Evolutionary conservation across 2,888 invertebrate species (phyloP), one percentile per base, ranked within the genome.

Genomic region (Malthinus flaveolus): DNA sequence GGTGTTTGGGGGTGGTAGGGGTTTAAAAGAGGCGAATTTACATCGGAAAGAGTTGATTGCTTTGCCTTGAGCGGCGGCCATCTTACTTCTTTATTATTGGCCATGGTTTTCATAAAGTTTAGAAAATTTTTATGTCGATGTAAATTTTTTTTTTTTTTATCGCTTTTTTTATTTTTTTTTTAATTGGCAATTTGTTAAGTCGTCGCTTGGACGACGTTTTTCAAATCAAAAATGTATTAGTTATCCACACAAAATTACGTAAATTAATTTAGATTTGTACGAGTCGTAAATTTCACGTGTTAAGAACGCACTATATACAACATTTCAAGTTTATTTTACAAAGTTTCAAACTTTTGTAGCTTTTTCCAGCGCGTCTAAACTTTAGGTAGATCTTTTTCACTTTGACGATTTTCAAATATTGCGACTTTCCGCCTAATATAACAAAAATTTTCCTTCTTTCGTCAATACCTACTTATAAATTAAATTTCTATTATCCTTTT

Each of bases 11-110:
- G 72, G 72, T 71, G 71, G 70, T 63, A 59, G 70, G 71, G 68
- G 59, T 67, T 72, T 71, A 66, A 73, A 69, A 70, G 73, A 72
- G 72, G 69, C 68, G 75, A 76, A 78, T 77, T 75, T 76, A 75
- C 76, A 76, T 76, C 74, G 76, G 75, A 76, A 77, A 76, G 76
- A 77, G 76, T 76, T 76, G 77, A 78, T 78, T 78, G 77, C 76
- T 75, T 74, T 73, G 69, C 71, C 69, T 70, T 63, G 66, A 72
- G 69, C 67, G 74, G 72, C 76, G 73, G 76, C 76, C 76, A 77
- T 77, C 75, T 77, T 77, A 76, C 72, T 73, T 74, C 75, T 73
- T 75, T 74, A 73, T 74, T 75, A 76, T 75, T 75, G 75, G 75
- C 73, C 72, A 69, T 73, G 71, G 72, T 70, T 66, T 70, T 71